phyloP scores from a whole-genome alignment of 2,797 vertebrate genomes.

The Anabacerthia variegaticeps region DNA sequence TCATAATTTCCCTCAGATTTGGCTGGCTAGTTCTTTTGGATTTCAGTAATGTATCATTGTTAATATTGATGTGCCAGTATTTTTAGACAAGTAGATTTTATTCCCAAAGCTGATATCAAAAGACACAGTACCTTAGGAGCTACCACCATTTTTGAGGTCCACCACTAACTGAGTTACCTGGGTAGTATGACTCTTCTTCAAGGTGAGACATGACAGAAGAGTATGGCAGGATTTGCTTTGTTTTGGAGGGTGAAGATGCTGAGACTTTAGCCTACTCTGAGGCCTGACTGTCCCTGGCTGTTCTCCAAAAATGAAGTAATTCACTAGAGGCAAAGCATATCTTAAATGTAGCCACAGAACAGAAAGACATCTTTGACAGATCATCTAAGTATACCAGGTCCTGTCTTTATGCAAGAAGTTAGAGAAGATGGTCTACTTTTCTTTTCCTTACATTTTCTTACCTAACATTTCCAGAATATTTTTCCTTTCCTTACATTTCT shows the following conservation, averaged over 20 bases:
- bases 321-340: not conserved
- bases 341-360: not conserved
- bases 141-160: not conserved
- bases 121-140: not conserved
- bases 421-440: not conserved
- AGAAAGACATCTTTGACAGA: not conserved
- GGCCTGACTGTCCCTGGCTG: not conserved
- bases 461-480: not conserved
- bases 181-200: not conserved
- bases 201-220: rapidly evolving
- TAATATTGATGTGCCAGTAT: not conserved
- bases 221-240: not conserved
- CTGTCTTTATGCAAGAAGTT: not conserved
- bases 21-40: not conserved
- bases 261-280: not conserved
- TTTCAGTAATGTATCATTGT: not conserved
- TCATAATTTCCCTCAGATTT: not conserved
- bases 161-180: not conserved
- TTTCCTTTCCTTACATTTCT: not conserved
- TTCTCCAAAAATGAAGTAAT: not conserved
- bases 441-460: not conserved
- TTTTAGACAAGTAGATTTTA: not conserved
- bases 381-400: not conserved
- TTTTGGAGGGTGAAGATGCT: not conserved
- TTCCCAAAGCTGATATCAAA: not conserved